phyloP scores from a whole-genome alignment of 2,113 vertebrate species.

The Dasyprocta punctata region DNA sequence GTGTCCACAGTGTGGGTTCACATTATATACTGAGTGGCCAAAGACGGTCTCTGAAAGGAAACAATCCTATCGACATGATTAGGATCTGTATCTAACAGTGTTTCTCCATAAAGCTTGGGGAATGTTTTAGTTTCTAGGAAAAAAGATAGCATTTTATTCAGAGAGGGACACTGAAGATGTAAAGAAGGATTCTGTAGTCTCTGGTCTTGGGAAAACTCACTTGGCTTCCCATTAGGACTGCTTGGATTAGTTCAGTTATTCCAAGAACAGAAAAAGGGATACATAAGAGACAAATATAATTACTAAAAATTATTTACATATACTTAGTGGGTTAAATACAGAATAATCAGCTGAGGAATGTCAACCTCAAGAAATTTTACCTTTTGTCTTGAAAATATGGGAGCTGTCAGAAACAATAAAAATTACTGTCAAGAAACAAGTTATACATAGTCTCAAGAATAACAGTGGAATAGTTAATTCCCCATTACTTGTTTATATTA shows the following conservation, averaged over 20 bases:
- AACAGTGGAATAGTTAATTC: slow-evolving; percentile 61
- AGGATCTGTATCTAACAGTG: neutral
- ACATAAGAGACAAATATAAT: neutral
- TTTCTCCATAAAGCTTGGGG: neutral
- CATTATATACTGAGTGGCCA: neutral
- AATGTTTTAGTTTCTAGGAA: neutral
- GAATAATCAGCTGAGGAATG: slow-evolving; percentile 28
- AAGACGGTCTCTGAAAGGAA: neutral
- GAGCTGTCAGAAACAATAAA: slow-evolving; percentile 52
- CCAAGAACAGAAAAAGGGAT: neutral
- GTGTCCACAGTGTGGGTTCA: neutral
- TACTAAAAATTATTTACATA: neutral
- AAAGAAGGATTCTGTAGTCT: neutral
- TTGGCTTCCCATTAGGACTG: neutral
- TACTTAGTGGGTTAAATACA: neutral
- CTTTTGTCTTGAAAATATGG: slow-evolving; percentile 58
- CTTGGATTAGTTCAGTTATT: neutral
- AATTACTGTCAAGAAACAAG: slow-evolving; percentile 28
- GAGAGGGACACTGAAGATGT: neutral
- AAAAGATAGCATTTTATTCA: neutral
- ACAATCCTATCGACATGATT: neutral
- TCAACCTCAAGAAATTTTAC: slow-evolving; percentile 20
- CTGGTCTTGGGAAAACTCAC: neutral
- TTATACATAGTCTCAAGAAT: slow-evolving; percentile 47
- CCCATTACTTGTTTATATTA: slow-evolving; percentile 65